Evolutionary conservation across 64 coral and sea anemone genomes (phyloP).

Genomic region (Acropora tenuis): DNA sequence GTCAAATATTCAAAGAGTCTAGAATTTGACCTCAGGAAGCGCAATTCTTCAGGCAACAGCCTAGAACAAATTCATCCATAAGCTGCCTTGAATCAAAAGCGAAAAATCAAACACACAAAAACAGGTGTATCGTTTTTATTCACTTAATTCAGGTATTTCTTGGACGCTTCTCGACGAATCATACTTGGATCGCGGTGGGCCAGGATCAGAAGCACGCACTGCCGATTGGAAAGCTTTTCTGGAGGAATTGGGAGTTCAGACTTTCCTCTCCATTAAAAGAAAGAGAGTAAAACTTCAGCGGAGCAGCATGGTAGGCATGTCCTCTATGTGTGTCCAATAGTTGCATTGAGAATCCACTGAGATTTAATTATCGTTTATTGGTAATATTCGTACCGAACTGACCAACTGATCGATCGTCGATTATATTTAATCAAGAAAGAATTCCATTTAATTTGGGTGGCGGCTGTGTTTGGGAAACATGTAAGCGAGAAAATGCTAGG

Average conservation of each 20-base stretch:
- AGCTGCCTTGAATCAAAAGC: too few relatives aligned
- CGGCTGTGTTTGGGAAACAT: too few relatives aligned
- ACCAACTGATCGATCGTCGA: background rate
- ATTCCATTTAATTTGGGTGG: too few relatives aligned
- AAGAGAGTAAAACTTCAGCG: constrained; percentile 65
- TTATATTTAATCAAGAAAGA: too few relatives aligned
- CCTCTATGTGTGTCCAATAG: background rate
- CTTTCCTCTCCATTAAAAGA: constrained; percentile 81
- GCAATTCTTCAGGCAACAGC: too few relatives aligned
- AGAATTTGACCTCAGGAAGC: too few relatives aligned
- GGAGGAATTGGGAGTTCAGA: constrained; percentile 72
- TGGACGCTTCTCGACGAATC: constrained; percentile 84
- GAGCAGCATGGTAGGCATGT: constrained; percentile 40
- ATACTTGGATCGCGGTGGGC: constrained; percentile 46
- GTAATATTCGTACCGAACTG: too few relatives aligned
- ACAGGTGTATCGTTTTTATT: background rate
- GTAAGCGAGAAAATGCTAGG: too few relatives aligned
- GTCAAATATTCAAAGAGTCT: too few relatives aligned
- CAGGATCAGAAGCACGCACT: background rate
- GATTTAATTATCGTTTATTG: too few relatives aligned
- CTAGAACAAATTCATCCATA: too few relatives aligned
- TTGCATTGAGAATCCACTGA: too few relatives aligned
- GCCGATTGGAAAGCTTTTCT: constrained; percentile 79
- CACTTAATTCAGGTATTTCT: constrained; percentile 46
- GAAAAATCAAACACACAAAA: background rate